A percentile compares a stretch with the other conserved stretches of the same genome.
phyloP scores from a whole-genome alignment of 1,140 invertebrate genomes.

The Ganaspis sp. region DNA sequence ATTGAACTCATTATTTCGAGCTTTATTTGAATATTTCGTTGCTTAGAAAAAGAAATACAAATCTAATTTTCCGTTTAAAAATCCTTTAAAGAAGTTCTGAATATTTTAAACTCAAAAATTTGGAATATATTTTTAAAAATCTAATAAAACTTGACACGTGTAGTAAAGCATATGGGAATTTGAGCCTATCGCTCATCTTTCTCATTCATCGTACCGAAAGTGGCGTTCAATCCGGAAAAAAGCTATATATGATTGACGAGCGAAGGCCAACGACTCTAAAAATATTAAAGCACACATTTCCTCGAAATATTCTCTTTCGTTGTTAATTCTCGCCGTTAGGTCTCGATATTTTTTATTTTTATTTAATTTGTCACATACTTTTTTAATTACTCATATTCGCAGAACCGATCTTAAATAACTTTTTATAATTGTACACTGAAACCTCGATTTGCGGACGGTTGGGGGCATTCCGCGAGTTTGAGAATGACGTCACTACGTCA shows the following conservation, averaged over 20 bases:
- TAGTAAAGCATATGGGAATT: slow-evolving; percentile 38
- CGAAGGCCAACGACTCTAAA: slow-evolving; percentile 54
- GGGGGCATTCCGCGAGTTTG: too few species aligned
- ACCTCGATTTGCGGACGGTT: too few species aligned
- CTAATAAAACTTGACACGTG: slow-evolving; percentile 32
- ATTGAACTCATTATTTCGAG: too few species aligned
- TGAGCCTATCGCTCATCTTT: slow-evolving; percentile 20
- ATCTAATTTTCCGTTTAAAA: too few species aligned
- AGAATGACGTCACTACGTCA: too few species aligned
- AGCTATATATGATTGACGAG: slow-evolving; percentile 57
- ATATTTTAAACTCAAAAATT: neutral
- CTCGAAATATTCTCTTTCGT: neutral
- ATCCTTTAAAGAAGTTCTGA: too few species aligned
- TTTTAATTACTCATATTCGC: neutral
- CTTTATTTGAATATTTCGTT: too few species aligned
- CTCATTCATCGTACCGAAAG: slow-evolving; percentile 35
- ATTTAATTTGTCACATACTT: neutral
- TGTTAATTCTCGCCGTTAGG: slow-evolving; percentile 32
- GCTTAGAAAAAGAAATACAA: too few species aligned
- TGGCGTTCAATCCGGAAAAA: slow-evolving; percentile 54
- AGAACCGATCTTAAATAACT: too few species aligned
- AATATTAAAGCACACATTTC: slow-evolving; percentile 49
- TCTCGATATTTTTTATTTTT: slow-evolving; percentile 23
- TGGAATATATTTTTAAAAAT: neutral
- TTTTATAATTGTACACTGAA: too few species aligned